Conservation (phyloP, 37 sponge, comb jelly and placozoan species). For the Petrosia ficiformis region DNA sequence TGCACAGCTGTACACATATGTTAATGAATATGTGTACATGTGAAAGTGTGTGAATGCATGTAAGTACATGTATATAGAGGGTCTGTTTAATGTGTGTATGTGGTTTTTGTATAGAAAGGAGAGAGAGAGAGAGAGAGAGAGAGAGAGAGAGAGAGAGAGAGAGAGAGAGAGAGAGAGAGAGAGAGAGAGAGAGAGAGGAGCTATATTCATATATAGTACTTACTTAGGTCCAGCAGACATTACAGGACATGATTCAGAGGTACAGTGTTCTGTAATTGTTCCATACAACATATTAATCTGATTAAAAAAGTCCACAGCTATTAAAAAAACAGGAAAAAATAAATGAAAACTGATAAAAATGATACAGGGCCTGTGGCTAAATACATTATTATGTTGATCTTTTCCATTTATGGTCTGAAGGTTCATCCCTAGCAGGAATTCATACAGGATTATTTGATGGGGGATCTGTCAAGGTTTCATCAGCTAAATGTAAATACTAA, state of each 20-base stretch:
- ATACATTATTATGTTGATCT: too few species aligned
- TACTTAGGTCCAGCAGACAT: slow-evolving; percentile 99
- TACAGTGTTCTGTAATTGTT: slow-evolving; percentile 95
- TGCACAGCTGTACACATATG: too few species aligned
- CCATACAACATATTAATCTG: slow-evolving; percentile 99
- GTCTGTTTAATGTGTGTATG: too few species aligned
- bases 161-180: slow-evolving; percentile 43
- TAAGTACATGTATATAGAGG: too few species aligned
- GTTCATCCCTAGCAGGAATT: too few species aligned
- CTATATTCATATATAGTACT: slow-evolving; percentile 1
- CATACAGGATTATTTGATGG: too few species aligned
- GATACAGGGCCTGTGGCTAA: background rate
- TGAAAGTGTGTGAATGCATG: too few species aligned
- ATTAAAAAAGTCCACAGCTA: slow-evolving; percentile 99
- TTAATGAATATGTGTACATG: too few species aligned
- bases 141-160: slow-evolving; percentile 50
- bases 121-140: slow-evolving; percentile 72
- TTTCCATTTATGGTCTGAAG: too few species aligned
- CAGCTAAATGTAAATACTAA: too few species aligned
- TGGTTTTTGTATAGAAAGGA: too few species aligned
- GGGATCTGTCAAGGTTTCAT: too few species aligned
- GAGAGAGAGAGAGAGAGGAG: slow-evolving; percentile 34
- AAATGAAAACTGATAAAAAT: background rate
- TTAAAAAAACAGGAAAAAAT: slow-evolving; percentile 7
- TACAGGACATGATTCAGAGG: slow-evolving; percentile 88